Percentiles rank a stretch among this genome's conserved stretches.
Conservation (phyloP, 2,888 invertebrate species). For the Pelosia muscerda region DNA sequence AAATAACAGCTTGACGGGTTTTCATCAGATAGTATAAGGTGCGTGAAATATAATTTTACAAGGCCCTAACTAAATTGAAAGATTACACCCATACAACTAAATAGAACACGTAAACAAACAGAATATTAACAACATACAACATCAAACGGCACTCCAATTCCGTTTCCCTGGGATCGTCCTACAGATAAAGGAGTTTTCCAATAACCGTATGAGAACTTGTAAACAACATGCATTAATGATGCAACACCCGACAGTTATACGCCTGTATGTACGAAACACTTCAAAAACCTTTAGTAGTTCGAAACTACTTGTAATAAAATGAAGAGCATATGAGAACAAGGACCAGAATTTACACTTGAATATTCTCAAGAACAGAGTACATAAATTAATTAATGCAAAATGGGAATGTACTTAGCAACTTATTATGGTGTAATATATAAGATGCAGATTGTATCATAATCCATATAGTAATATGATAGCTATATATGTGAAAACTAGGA, state of each 20-base stretch:
- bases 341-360: constrained; percentile 15
- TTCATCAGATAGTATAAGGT: background rate
- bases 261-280: constrained; percentile 37
- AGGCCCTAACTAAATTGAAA: background rate
- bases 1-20: background rate
- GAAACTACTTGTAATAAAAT: constrained; percentile 42
- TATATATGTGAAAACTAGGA: background rate
- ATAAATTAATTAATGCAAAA: constrained; percentile 24
- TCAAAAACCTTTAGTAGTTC: constrained; percentile 45
- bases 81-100: background rate
- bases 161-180: background rate
- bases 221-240: constrained; percentile 52
- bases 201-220: constrained; percentile 47
- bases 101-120: background rate
- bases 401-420: constrained; percentile 11
- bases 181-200: constrained; percentile 43
- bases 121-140: constrained; percentile 3
- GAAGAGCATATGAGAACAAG: constrained; percentile 29
- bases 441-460: background rate
- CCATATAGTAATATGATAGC: background rate
- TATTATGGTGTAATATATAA: background rate
- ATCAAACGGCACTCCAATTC: constrained; percentile 10
- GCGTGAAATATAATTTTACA: constrained; percentile 8
- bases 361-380: constrained; percentile 20
- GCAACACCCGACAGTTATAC: constrained; percentile 45